Conservation (phyloP, 2,797 vertebrate genomes). For the Otolemur crassicaudatus region DNA sequence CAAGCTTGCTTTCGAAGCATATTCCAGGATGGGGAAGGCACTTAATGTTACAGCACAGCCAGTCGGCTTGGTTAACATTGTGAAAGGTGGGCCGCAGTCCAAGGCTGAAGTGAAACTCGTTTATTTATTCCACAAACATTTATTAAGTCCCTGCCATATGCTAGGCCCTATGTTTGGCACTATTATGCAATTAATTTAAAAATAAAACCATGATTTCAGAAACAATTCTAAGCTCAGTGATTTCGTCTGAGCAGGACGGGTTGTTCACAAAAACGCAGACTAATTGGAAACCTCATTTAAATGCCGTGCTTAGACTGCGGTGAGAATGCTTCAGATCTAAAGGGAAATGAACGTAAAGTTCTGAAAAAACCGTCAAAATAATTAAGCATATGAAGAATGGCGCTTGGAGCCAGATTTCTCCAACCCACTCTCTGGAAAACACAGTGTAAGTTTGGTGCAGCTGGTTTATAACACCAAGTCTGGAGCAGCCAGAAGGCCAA, state of each 20-base stretch:
- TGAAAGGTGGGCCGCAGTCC: background rate
- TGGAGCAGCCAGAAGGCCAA: background rate
- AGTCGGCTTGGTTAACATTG: constrained; percentile 36
- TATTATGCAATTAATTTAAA: constrained; percentile 53
- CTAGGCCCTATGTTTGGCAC: background rate
- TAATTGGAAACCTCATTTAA: constrained; percentile 73
- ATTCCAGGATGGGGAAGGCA: background rate
- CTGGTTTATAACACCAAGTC: background rate
- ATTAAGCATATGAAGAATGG: constrained; percentile 21
- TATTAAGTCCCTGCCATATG: constrained; percentile 39
- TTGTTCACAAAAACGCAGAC: constrained; percentile 33
- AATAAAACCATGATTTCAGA: constrained; percentile 40
- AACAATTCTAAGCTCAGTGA: constrained; percentile 44
- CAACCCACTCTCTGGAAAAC: background rate
- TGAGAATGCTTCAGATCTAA: background rate
- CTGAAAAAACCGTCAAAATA: constrained; percentile 40
- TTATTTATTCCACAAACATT: constrained; percentile 45
- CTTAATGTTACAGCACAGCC: background rate
- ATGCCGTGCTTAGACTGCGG: background rate
- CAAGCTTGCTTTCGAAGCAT: background rate
- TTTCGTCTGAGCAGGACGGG: constrained; percentile 30
- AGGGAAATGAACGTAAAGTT: background rate
- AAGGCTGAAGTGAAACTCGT: constrained; percentile 25
- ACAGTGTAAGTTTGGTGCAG: background rate
- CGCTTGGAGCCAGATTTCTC: background rate